Evolutionary conservation across 2,888 invertebrate species (phyloP).

Genomic region (Dyspetes luteomarginatus): DNA sequence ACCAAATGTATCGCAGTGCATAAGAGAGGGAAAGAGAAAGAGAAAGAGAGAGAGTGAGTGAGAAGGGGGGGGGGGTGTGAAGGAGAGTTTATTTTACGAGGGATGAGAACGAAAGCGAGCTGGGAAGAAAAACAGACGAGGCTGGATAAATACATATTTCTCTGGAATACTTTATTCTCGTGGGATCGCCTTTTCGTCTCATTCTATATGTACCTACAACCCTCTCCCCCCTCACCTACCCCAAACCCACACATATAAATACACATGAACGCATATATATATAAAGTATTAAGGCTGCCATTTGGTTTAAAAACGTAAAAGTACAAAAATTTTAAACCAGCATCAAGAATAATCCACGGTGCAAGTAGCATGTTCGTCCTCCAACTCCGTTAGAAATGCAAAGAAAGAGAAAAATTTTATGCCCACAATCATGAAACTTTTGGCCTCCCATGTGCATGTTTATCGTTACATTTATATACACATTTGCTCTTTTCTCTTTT

Average conservation of each 20-base stretch:
- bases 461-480: constrained; percentile 52
- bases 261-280: neutral
- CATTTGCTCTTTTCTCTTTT: constrained; percentile 10
- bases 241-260: neutral
- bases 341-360: neutral
- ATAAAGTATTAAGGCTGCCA: constrained; percentile 4
- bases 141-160: constrained; percentile 63
- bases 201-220: neutral
- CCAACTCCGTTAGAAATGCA: constrained; percentile 38
- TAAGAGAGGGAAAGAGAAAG: constrained; percentile 2
- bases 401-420: constrained; percentile 11
- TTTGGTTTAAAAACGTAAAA: constrained; percentile 46
- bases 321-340: constrained; percentile 49
- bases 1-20: constrained; percentile 47
- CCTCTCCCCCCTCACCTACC: neutral
- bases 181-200: constrained; percentile 7
- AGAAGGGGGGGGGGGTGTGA: neutral
- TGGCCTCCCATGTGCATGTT: constrained; percentile 27
- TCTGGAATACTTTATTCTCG: constrained; percentile 61
- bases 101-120: constrained; percentile 6
- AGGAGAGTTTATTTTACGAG: no score
- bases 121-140: constrained; percentile 30
- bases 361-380: constrained; percentile 4
- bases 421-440: constrained; percentile 2
- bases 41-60: neutral